Evolutionary conservation across 2,113 vertebrate species (phyloP), one percentile per base, ranked within the genome.

Genomic region (Himantopus leucocephalus): DNA sequence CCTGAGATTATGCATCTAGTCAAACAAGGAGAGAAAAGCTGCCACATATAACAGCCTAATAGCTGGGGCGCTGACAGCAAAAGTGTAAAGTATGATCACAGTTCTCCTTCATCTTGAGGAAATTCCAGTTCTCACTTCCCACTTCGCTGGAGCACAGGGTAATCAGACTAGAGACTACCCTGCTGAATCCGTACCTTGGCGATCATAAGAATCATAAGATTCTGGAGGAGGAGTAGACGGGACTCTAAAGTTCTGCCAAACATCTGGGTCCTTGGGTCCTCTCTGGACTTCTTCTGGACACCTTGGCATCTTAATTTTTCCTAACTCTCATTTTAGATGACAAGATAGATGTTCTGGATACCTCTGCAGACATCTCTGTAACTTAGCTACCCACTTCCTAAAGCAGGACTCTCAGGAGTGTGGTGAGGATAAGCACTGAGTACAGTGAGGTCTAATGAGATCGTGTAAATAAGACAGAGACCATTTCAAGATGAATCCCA

Each of bases 71-170:
- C 64, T 81, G 92, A 87, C 77, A 85, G 68, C 35, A 45, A 60
- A 90, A 94, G 60, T 64, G 85, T 72, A 75, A 93, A 97, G 90
- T 52, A 74, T 12, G 5, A 10, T 78, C 64, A 78, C 70, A 67
- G 68, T 2, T 84, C 95, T 91, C 58, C 71, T 62, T 74, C 92
- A 35, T 83, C 32, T 88, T 81, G 88, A 93, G 92, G 90, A 95
- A 64, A 94, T 85, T 94, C 85, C 78, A 96, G 60, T 56, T 85
- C 73, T 78, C 85, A 77, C 68, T 66, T 95, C 83, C 84, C 77
- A 78, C 90, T 89, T 85, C 52, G 75, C n/a, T 2, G 9, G 86
- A 95, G 91, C 3, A 13, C 8, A 71, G 24, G 86, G 72, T 45
- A 23, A 0, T 74, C 90, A 94, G 87, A 85, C 73, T 87, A 74